These are phyloP conservation scores for Cynoglossus semilaevis DNA, from an alignment of 2,113 vertebrate genomes.

Conservation along the genomic window DNA sequence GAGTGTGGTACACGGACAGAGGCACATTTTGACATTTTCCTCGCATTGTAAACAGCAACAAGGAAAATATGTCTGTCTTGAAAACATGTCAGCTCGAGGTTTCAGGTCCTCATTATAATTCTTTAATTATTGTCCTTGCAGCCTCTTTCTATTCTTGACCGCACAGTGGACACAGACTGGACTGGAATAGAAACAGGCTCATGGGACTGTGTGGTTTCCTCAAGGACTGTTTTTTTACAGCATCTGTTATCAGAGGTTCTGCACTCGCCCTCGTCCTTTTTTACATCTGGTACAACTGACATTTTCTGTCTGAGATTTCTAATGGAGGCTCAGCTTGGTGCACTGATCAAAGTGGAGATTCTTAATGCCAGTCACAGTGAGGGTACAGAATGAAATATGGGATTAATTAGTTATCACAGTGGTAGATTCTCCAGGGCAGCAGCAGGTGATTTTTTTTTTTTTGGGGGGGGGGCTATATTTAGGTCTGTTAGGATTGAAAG, in stretches of 20 bases:
- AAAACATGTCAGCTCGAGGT: conserved; percentile 4
- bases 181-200: conserved; percentile 51
- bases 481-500: conserved; percentile 66
- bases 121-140: conserved; percentile 34
- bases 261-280: conserved; percentile 20
- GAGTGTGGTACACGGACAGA: background rate
- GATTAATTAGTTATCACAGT: conserved; percentile 73
- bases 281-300: conserved; percentile 31
- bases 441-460: conserved; percentile 64
- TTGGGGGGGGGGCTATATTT: conserved; percentile 65
- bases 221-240: conserved; percentile 51
- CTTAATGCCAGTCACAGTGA: conserved; percentile 64
- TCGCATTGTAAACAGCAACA: background rate
- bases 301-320: conserved; percentile 38
- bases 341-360: conserved; percentile 66
- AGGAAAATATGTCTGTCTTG: conserved; percentile 5
- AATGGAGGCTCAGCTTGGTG: conserved; percentile 52
- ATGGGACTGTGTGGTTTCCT: conserved; percentile 55
- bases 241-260: conserved; percentile 46
- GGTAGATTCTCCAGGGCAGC: conserved; percentile 62
- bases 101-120: conserved; percentile 46
- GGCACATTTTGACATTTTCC: conserved; percentile 1
- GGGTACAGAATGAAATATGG: conserved; percentile 65
- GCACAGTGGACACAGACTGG: conserved; percentile 25
- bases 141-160: conserved; percentile 19